Evolutionary conservation across 2,113 vertebrate genomes (phyloP), one percentile per base, ranked within the genome.

Genomic region (Tyrannus savana): DNA sequence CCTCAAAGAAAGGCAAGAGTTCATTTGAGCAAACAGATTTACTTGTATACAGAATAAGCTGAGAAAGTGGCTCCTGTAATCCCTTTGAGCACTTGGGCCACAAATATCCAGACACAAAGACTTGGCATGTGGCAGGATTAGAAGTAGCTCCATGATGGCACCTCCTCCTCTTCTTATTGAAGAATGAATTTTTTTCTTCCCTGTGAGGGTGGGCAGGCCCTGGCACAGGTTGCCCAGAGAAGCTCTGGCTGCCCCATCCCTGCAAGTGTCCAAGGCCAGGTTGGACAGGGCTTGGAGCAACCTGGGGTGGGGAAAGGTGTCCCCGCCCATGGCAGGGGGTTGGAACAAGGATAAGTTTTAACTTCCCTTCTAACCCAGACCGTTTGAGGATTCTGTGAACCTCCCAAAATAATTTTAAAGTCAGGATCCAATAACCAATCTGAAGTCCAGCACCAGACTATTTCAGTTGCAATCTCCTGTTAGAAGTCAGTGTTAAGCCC

Each of bases 201-300:
- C 30, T 37, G 3, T 1, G 6, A 1, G 30, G 41, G 17, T 22
- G 55, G 13, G 0, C 0, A 52, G 52, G 33, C 12, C 58, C 68
- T 67, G 77, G 68, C 27, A 66, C 59, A 73, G 35, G 44, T 23
- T 82, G 28, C 69, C 27, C 78, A 82, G 60, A 68, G 53, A 1
- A 89, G 62, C 62, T 75, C 46, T 15, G 69, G n/a, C 53, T 82
- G 60, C 33, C 15, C 47, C 78, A 82, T 60, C 46, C 53, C 62
- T 83, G 71, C 39, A 0, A 75, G 9, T 53, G 53, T 0, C 39
- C 78, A 30, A 75, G 69, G 39, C 24, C 53, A 53, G 13, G 30
- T 0, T 75, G 46, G 52, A 23, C 0, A 0, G 35, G 25, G 9
- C 11, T 49, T 6, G 50, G 59, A 81, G 27, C 33, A 13, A 0